Base-by-base conservation (phyloP, 2,113 vertebrate species). In the Amazona guildingii region DNA sequence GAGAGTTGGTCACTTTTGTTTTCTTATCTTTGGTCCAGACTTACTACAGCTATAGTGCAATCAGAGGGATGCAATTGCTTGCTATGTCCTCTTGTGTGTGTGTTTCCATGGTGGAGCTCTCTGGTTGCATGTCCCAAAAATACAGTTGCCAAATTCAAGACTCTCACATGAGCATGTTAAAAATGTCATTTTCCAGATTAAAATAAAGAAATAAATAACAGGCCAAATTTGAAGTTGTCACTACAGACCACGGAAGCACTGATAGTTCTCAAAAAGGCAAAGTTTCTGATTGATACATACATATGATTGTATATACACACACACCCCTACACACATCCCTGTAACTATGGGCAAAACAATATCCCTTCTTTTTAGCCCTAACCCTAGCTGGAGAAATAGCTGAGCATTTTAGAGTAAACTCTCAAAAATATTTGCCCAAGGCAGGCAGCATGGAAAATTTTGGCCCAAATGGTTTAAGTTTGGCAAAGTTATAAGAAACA, bases 391-490 rank as follows among this genome's bases (percentile, higher is more conserved):
- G 73, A 92, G 35, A 84, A 96, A 81, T 52, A 31, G 57, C 14
- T 64, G 64, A 94, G 59, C 21, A 48, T 63, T 95, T 86, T 18
- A 49, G 52, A 75, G 23, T 25, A 79, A 94, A 59, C 59, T 66
- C 68, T 76, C 35, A 61, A 87, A 94, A 95, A 79, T 79, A 76
- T 63, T 86, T 92, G 52, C 69, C 83, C 57, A 25, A 72, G 66
- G 83, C 86, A 95, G 70, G 62, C 25, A 87, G 63, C 91, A 63
- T 15, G 83, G 62, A 92, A 94, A 92, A 79, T 83, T 96, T 79
- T 94, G 74, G 69, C 57, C 86, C 44, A 49, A 92, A 76, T 76
- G 41, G 57, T 79, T 81, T 70, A 92, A 91, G 62, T 94, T 79
- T 94, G 94, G 80, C 88, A 83, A 94, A 92, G 62, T 69, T 89